Conservation (phyloP, 2,888 invertebrate genomes). For the Alsophila aescularia region DNA sequence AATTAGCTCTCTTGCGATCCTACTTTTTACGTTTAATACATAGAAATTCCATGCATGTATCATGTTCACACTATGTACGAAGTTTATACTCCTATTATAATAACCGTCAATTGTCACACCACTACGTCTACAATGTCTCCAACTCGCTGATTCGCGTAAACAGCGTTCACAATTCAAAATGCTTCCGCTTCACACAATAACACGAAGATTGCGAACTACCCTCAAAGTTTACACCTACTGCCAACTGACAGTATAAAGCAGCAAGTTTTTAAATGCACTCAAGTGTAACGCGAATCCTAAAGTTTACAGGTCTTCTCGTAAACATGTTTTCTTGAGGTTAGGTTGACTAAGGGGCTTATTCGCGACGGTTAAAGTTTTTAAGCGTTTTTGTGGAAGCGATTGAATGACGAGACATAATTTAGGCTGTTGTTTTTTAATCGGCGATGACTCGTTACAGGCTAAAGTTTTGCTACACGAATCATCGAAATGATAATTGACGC, state of each 20-base stretch:
- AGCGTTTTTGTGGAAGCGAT: not conserved
- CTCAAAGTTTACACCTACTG: conserved; percentile 17
- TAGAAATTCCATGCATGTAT: too few relatives aligned
- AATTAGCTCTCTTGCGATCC: too few relatives aligned
- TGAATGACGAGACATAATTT: too few relatives aligned
- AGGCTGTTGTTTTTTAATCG: too few relatives aligned
- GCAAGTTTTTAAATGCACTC: conserved; percentile 39
- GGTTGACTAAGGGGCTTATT: conserved; percentile 6
- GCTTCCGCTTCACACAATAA: conserved; percentile 22
- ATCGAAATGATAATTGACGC: too few relatives aligned
- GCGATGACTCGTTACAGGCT: too few relatives aligned
- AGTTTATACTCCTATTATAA: too few relatives aligned
- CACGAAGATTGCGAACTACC: conserved; percentile 17
- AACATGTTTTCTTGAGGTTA: conserved; percentile 38
- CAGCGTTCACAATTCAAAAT: conserved; percentile 18
- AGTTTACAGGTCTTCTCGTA: conserved; percentile 31
- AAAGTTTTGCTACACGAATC: too few relatives aligned
- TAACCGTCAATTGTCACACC: too few relatives aligned
- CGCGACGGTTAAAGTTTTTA: not conserved
- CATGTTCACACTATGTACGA: too few relatives aligned
- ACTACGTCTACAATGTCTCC: too few relatives aligned
- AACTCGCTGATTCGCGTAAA: conserved; percentile 7
- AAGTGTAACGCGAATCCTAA: conserved; percentile 29
- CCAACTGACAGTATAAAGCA: conserved; percentile 21
- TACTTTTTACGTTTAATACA: too few relatives aligned